A percentile compares a stretch with the other conserved stretches of the same genome.
These are phyloP conservation scores for Gorsachius goisagi DNA, from an alignment of 2,113 vertebrate genomes.

Conservation along the genomic window DNA sequence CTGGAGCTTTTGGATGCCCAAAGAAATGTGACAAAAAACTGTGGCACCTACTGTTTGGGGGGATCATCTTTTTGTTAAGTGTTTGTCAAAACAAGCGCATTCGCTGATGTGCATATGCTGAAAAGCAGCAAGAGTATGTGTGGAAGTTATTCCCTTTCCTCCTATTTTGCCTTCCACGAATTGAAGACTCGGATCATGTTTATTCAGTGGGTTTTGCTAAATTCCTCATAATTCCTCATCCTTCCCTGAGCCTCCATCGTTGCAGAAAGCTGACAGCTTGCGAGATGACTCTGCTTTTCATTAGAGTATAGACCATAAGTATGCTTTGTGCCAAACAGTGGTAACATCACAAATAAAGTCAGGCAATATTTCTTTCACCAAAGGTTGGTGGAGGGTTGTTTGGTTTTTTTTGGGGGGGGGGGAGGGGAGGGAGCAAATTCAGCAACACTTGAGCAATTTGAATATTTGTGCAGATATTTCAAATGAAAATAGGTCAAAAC, in stretches of 20 bases:
- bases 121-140: neutral
- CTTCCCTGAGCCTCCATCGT: neutral
- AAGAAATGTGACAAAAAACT: neutral
- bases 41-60: neutral
- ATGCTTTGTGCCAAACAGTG: neutral
- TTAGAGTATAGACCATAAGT: neutral
- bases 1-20: neutral
- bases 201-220: slow-evolving; percentile 8
- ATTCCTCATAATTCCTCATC: neutral
- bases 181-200: neutral
- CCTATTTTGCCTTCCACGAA: neutral
- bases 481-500: neutral
- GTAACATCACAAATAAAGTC: neutral
- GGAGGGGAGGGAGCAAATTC: neutral
- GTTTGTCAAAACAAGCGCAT: neutral
- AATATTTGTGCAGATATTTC: neutral
- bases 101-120: neutral
- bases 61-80: neutral
- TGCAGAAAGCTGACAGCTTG: neutral
- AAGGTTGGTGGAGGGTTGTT: neutral
- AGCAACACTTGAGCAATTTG: neutral
- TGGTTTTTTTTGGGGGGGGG: accelerated
- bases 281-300: neutral
- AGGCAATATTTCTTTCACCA: neutral
- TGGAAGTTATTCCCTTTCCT: neutral